A percentile compares a stretch with the other conserved stretches of the same genome.
phyloP scores from a whole-genome alignment of 2,797 vertebrate species.

The Meda fulgida region DNA sequence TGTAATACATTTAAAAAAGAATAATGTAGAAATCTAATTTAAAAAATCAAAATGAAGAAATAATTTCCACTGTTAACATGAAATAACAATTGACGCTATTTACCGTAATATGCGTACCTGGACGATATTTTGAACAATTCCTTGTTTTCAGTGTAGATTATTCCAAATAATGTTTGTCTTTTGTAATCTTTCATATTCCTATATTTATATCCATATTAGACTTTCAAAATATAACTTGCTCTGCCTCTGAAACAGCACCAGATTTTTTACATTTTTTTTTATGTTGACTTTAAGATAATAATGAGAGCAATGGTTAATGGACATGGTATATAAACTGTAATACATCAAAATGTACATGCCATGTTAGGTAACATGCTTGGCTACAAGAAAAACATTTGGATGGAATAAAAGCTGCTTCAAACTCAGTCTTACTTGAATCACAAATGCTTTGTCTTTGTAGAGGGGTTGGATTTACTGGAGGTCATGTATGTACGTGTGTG shows the following conservation, averaged over 20 bases:
- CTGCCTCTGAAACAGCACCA: neutral
- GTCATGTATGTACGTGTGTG: neutral
- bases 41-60: neutral
- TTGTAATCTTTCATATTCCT: neutral
- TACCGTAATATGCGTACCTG: neutral
- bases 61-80: neutral
- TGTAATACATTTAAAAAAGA: neutral
- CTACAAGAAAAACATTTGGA: neutral
- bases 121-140: neutral
- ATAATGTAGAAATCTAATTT: neutral
- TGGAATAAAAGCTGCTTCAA: conserved; percentile 33
- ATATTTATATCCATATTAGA: neutral
- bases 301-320: neutral
- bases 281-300: neutral
- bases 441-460: conserved; percentile 6
- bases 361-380: neutral
- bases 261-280: neutral
- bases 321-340: conserved; percentile 6
- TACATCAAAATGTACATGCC: neutral
- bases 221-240: neutral
- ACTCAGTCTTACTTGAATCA: conserved; percentile 20
- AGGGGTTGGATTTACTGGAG: neutral
- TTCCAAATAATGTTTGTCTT: neutral
- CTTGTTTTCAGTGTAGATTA: neutral
- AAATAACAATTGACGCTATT: neutral